These are phyloP conservation scores for Rallus limicola DNA, from an alignment of 2,113 vertebrate genomes.

Conservation along the genomic window DNA sequence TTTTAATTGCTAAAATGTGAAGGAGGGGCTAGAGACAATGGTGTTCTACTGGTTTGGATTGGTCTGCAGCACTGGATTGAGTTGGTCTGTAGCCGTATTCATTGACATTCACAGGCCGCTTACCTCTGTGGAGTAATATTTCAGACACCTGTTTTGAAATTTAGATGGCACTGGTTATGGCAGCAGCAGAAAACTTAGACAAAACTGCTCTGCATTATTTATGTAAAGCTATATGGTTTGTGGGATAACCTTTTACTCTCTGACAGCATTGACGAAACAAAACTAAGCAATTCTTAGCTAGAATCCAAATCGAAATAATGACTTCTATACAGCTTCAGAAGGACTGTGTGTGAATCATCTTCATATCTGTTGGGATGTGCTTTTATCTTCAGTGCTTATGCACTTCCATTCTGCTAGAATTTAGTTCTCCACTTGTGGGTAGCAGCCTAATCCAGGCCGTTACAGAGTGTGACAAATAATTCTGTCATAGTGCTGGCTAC, in stretches of 20 bases:
- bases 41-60: background rate
- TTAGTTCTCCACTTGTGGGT: slow-evolving; percentile 39
- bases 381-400: slow-evolving; percentile 12
- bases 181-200: background rate
- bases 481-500: slow-evolving; percentile 4
- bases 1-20: background rate
- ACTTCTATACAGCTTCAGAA: slow-evolving; percentile 5
- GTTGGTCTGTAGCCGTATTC: background rate
- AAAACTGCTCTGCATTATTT: slow-evolving; percentile 30
- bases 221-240: background rate
- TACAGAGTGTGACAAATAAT: slow-evolving; percentile 20
- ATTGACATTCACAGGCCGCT: background rate
- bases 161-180: background rate
- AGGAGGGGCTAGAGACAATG: background rate
- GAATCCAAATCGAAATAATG: background rate
- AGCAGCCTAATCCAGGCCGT: slow-evolving; percentile 8
- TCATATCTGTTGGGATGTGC: background rate
- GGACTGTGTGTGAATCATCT: slow-evolving; percentile 7
- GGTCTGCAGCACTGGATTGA: background rate
- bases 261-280: background rate
- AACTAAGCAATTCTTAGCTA: slow-evolving; percentile 1
- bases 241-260: slow-evolving; percentile 9
- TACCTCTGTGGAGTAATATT: background rate
- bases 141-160: background rate
- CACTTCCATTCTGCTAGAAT: slow-evolving; percentile 10